Conservation (phyloP, 2,888 invertebrate species). For the Oxytorus armatus region DNA sequence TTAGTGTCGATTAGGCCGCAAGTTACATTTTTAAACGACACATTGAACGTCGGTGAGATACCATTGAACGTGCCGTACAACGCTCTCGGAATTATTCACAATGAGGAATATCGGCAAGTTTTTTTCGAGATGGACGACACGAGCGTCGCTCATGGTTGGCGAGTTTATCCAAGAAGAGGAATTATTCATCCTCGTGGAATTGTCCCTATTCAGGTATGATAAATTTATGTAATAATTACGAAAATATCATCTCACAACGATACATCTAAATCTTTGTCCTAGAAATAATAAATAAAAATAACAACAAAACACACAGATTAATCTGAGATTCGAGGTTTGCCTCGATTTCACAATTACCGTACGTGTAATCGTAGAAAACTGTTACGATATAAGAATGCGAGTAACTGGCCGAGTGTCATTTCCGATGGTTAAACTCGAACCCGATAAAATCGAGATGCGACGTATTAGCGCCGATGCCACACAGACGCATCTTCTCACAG, state of each 20-base stretch:
- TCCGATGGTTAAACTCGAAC: conserved; percentile 84
- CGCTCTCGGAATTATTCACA: conserved; percentile 70
- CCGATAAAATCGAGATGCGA: conserved; percentile 85
- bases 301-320: no score
- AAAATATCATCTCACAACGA: no score
- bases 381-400: conserved; percentile 64
- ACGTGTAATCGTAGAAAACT: conserved; percentile 69
- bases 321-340: conserved; percentile 71
- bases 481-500: conserved; percentile 75
- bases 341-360: conserved; percentile 67
- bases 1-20: conserved; percentile 59
- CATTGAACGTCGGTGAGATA: conserved; percentile 78
- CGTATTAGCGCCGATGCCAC: conserved; percentile 83
- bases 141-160: conserved; percentile 67
- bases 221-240: no score
- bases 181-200: conserved; percentile 73
- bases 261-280: not conserved
- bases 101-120: conserved; percentile 70
- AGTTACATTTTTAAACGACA: conserved; percentile 72
- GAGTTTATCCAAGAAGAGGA: conserved; percentile 69
- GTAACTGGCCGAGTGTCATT: conserved; percentile 77
- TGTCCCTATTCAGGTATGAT: conserved; percentile 66
- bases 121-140: conserved; percentile 71
- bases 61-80: conserved; percentile 80
- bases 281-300: no score